Evolutionary conservation across 2,113 vertebrate genomes (phyloP), one percentile per base, ranked within the genome.

Genomic region (Morone chrysops): DNA sequence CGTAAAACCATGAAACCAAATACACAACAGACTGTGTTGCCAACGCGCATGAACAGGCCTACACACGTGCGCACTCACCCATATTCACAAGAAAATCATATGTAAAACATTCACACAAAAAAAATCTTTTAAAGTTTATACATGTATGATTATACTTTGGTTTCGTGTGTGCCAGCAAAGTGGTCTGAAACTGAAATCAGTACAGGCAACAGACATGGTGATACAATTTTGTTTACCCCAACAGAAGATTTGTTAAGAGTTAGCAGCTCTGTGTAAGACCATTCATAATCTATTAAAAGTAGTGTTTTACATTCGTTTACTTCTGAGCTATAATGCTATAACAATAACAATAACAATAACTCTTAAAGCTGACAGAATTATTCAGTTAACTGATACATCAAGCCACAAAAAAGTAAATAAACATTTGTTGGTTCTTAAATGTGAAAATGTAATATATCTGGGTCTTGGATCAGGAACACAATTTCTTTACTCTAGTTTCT

Each of bases 51-150:
- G 25, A 36, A 70, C 18, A 66, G 20, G 75, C 45, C 17, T 31
- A 56, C 45, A 9, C 43, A 43, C 13, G 75, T 53, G 56, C 9
- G 3, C 7, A 60, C 59, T 12, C 47, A 54, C 9, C 38, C n/a
- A 51, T 8, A 54, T 20, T 47, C 69, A 48, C 63, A 60, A 11
- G 17, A 45, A 54, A 45, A 48, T 12, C 51, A 43, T 5, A 20
- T 12, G 20, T 12, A 59, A 60, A 22, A 63, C n/a, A 13, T 5
- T n/a, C 63, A 65, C 2, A 56, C 68, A 17, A 45, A 51, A 14
- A 73, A 56, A 72, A 81, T 72, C 61, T 72, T 61, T 53, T 73
- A 48, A 65, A 74, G 60, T 78, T 61, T 6, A 16, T 38, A 20
- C 57, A 75, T 75, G 59, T 60, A 51, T 69, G 54, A 53, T 57